Evolutionary conservation across 2,888 invertebrate species (phyloP), one percentile per base, ranked within the genome.

Genomic region (Graphium colonna): DNA sequence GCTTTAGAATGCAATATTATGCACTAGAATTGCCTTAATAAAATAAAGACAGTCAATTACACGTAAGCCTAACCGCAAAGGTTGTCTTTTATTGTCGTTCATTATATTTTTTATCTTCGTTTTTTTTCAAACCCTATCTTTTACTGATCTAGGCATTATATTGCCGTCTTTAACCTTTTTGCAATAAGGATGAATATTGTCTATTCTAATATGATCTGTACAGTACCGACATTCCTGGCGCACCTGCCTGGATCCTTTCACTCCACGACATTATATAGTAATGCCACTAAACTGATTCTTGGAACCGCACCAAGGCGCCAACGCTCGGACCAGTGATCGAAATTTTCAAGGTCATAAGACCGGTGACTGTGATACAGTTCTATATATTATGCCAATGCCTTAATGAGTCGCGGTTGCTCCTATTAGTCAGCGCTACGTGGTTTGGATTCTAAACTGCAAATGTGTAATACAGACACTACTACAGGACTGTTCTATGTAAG

Each of bases 181-280:
- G 0, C 1, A 0, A 15, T 46, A 41, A 41, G 45, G 13, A 16
- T 41, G 15, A 52, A 46, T 40, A 33, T 52, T 9, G 41, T 17
- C n/a, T 17, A 40, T 3, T 41, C 17, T 26, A 31, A 12, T 12
- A n/a, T n/a, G 1, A 18, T 33, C 1, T 5, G 17, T 12, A 51
- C 44, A 31, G 60, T 61, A 62, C 67, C 68, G 71, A 77, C 77
- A 81, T 79, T 79, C 77, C 73, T 63, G 51, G 43, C 64, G 60
- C 61, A 62, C 56, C 55, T 49, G 53, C 57, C 60, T 64, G 59
- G 69, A 69, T 73, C 82, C 82, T 77, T 81, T 81, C 82, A 81
- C 80, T 75, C 59, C 62, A 60, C 69, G 77, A 73, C 75, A 76
- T 75, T 76, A 68, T 65, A 66, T 64, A 17, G 31, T 53, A 53